Evolutionary conservation across 64 coral and sea anemone genomes (phyloP).

Genomic region (Anthopleura sola): DNA sequence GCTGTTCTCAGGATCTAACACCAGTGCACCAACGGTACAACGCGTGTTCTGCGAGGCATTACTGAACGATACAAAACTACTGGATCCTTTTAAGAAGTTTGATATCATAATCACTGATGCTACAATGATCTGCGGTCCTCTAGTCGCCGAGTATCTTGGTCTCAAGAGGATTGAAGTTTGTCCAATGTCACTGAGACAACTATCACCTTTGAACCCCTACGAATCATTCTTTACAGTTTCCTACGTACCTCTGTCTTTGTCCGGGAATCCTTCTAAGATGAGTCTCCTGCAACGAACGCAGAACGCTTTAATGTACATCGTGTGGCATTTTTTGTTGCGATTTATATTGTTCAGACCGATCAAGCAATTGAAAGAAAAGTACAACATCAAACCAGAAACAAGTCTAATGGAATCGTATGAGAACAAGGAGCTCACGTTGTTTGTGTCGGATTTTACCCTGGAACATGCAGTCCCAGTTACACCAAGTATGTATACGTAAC

Average conservation of each 20-base stretch:
- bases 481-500: too few relatives aligned
- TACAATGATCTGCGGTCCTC: not conserved
- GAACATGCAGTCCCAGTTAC: too few relatives aligned
- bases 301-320: conserved; percentile 19
- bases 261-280: conserved; percentile 29
- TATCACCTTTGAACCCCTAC: not conserved
- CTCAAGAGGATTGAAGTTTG: not conserved
- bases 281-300: conserved; percentile 38
- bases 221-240: not conserved
- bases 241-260: conserved; percentile 6
- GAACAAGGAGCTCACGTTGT: conserved; percentile 16
- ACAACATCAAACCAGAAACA: conserved; percentile 55
- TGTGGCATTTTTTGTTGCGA: not conserved
- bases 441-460: conserved; percentile 37
- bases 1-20: not conserved
- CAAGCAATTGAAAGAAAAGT: conserved; percentile 30
- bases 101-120: not conserved
- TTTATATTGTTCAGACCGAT: not conserved
- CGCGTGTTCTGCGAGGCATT: not conserved
- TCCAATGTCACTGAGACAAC: not conserved
- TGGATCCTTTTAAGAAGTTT: not conserved
- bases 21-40: not conserved
- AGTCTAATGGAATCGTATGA: not conserved
- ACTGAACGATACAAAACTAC: not conserved
- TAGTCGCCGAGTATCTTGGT: not conserved